A percentile compares a stretch with the other conserved stretches of the same genome.
phyloP scores from a whole-genome alignment of 2,888 invertebrate genomes.

The Aleiodes testaceus region DNA sequence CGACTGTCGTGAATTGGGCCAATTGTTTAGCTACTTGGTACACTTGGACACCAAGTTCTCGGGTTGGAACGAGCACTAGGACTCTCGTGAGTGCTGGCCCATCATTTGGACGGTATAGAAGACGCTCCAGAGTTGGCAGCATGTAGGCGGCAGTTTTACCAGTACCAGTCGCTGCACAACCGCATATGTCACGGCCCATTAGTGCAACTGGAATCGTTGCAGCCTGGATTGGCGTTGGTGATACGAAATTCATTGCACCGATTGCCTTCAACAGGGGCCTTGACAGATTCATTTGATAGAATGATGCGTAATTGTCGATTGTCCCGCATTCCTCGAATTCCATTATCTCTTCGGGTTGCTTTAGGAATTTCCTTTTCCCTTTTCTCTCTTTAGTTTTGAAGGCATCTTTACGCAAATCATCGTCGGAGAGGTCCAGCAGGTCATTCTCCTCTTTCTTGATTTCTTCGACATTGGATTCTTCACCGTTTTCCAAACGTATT shows the following conservation, averaged over 20 bases:
- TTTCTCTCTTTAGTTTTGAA: slow-evolving; percentile 67
- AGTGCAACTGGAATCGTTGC: slow-evolving; percentile 96
- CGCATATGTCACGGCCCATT: slow-evolving; percentile 94
- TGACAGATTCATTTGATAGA: slow-evolving; percentile 97
- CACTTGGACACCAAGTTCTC: slow-evolving; percentile 98
- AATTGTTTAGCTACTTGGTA: slow-evolving; percentile 95
- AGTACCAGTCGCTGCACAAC: slow-evolving; percentile 98
- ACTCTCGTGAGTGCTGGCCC: slow-evolving; percentile 85
- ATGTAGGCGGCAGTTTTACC: slow-evolving; percentile 99
- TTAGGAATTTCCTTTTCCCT: slow-evolving; percentile 72
- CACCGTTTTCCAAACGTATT: slow-evolving; percentile 63
- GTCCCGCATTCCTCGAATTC: slow-evolving; percentile 81
- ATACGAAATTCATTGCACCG: slow-evolving; percentile 88
- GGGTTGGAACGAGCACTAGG: slow-evolving; percentile 94
- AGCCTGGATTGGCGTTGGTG: slow-evolving; percentile 97
- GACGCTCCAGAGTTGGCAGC: slow-evolving; percentile 95
- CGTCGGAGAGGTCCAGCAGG: slow-evolving; percentile 82
- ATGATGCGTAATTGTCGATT: slow-evolving; percentile 80
- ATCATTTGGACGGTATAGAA: slow-evolving; percentile 88
- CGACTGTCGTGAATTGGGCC: slow-evolving; percentile 88
- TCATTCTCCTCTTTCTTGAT: slow-evolving; percentile 62
- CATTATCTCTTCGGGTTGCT: slow-evolving; percentile 70
- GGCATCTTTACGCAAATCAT: slow-evolving; percentile 77
- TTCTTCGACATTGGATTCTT: slow-evolving; percentile 60
- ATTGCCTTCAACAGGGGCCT: slow-evolving; percentile 92